Evolutionary conservation across 2,797 vertebrate genomes (phyloP).

Genomic region (Microctenopoma stevenorrisi): DNA sequence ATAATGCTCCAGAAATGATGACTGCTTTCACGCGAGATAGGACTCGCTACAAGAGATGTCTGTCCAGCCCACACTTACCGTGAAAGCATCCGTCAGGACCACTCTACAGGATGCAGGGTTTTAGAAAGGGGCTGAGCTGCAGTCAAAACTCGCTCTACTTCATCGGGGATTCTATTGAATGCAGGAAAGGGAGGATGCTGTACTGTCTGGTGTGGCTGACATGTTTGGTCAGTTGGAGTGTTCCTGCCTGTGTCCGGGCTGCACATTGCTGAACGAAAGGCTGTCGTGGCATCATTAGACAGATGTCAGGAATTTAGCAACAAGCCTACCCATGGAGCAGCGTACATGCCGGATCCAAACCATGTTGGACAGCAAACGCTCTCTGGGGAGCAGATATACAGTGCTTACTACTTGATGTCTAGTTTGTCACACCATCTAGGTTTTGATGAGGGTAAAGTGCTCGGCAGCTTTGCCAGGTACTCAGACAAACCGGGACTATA

Average conservation of each 20-base stretch:
- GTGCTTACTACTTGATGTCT: conserved; percentile 59
- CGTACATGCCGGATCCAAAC: conserved; percentile 69
- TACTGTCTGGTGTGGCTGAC: conserved; percentile 57
- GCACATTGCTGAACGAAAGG: conserved; percentile 53
- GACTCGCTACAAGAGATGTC: conserved; percentile 61
- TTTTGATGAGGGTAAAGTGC: conserved; percentile 66
- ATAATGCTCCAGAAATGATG: conserved; percentile 49
- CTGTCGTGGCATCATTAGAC: conserved; percentile 49
- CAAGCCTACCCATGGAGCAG: conserved; percentile 61
- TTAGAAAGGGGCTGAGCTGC: conserved; percentile 64
- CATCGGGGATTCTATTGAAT: conserved; percentile 54
- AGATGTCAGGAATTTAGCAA: conserved; percentile 63
- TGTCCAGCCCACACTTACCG: conserved; percentile 28
- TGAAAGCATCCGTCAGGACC: conserved; percentile 41
- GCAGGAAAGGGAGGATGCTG: conserved; percentile 47
- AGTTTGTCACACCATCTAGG: conserved; percentile 62
- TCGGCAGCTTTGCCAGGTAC: conserved; percentile 67
- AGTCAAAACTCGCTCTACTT: conserved; percentile 55
- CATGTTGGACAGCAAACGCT: conserved; percentile 55
- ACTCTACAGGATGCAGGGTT: conserved; percentile 55
- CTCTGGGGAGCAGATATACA: conserved; percentile 62
- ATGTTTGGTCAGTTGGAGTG: conserved; percentile 51
- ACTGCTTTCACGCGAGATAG: conserved; percentile 60
- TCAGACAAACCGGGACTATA: conserved; percentile 63
- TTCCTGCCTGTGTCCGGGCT: conserved; percentile 49